These are phyloP conservation scores for Ceratina calcarata DNA, from an alignment of 1,140 invertebrate species.

Conservation along the genomic window DNA sequence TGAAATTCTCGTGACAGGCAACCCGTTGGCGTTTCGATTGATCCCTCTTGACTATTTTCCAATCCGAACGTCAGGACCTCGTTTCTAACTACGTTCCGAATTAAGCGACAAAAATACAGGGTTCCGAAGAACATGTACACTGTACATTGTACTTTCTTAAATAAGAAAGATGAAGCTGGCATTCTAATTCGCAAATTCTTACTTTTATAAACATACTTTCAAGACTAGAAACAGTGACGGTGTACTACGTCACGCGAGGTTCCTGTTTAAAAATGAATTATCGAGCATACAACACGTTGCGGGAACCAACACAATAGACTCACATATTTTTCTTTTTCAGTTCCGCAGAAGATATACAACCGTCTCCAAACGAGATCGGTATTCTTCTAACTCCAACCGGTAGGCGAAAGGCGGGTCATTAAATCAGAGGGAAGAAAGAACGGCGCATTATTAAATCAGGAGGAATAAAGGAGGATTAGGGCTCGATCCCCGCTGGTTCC, in stretches of 20 bases:
- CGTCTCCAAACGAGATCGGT: conserved; percentile 2
- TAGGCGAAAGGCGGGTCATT: not conserved
- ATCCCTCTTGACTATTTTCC: not conserved
- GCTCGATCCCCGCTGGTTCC: conserved; percentile 7
- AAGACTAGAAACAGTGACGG: too few species aligned
- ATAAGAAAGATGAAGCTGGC: too few species aligned
- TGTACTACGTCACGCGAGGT: too few species aligned
- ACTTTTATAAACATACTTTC: too few species aligned
- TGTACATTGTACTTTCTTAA: too few species aligned
- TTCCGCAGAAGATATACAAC: conserved; percentile 20
- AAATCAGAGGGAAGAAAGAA: conserved; percentile 25
- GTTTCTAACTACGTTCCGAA: not conserved
- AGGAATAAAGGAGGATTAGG: conserved; percentile 41
- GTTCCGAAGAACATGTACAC: too few species aligned
- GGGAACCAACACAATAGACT: not conserved
- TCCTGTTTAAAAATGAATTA: too few species aligned
- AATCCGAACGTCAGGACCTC: not conserved
- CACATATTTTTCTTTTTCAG: not conserved
- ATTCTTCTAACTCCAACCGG: not conserved
- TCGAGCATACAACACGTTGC: too few species aligned
- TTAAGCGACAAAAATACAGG: not conserved
- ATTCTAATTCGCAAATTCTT: too few species aligned
- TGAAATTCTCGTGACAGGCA: not conserved
- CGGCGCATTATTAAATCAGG: conserved; percentile 36
- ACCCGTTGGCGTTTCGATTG: not conserved